Base-by-base conservation (phyloP, 2,113 vertebrate species). In the Athene cunicularia region DNA sequence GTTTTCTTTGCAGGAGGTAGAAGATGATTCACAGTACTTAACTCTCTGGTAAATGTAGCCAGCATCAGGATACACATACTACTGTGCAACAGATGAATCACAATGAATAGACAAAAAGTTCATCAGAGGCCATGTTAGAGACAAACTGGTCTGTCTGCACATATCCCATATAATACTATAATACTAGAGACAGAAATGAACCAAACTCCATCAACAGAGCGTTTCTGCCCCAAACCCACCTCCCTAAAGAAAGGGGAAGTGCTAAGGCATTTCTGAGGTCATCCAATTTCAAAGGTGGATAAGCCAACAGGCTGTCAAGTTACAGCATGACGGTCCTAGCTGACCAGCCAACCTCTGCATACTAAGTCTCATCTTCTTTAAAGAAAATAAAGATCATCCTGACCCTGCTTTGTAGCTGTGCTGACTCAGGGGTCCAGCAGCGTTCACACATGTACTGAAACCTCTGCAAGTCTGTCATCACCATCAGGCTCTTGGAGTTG, bases 1-100 rank as follows among this genome's bases (percentile, higher is more conserved):
- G 32, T 74, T 24, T 45, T 88, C 74, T 77, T 89, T 55, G 86
- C 81, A 86, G 55, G 58, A 93, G 58, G 24, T 15, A 4, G 63
- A 53, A 72, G 75, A 93, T 94, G 91, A 95, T 96, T 97, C 95
- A 93, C 76, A 62, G 52, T 45, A 88, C 26, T 85, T 93, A 94
- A 94, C 14, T 92, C 64, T 94, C 59, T 85, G 87, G 73, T 81
- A 71, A 76, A 80, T 74, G 64, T 73, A 77, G 35, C 59, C 86
- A 66, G 60, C 39, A 50, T 71, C 82, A n/a, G 28, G 80, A 80
- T 79, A 59, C n/a, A 23, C 2, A 15, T 11, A 52, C 5, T 49
- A 37, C 66, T 27, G 35, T 75, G 37, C 28, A 62, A 84, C 84
- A 91, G 88, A 74, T 41, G 28, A 94, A 84, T 55, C 6, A 3